A percentile compares a stretch with the other conserved stretches of the same genome.
Conservation (phyloP, 2,113 vertebrate species). For the Piaya cayana region DNA sequence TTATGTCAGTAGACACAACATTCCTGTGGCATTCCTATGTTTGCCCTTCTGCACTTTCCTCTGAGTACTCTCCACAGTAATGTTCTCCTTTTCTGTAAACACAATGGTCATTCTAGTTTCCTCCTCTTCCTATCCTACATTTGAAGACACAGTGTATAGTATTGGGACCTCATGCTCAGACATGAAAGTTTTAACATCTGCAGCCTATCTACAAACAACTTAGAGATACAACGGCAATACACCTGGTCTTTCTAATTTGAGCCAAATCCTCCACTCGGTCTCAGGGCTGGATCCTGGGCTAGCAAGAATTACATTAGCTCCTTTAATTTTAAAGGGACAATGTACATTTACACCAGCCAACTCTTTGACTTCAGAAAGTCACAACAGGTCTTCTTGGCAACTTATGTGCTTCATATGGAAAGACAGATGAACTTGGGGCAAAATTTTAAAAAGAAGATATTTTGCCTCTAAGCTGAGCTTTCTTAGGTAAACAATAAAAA, state of each 20-base stretch:
- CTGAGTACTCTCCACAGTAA: neutral
- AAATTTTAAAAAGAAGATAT: neutral
- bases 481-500: slow-evolving; percentile 15
- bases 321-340: neutral
- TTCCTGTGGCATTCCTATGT: neutral
- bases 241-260: neutral
- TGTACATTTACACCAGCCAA: neutral
- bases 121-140: neutral
- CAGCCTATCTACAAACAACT: neutral
- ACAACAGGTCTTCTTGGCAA: neutral
- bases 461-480: neutral
- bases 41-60: neutral
- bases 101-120: neutral
- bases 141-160: neutral
- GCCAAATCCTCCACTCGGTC: neutral
- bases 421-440: neutral
- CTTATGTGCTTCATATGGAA: neutral
- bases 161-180: neutral
- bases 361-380: neutral
- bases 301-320: neutral
- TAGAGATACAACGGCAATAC: neutral
- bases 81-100: neutral
- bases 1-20: neutral
- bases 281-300: neutral
- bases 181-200: neutral